Evolutionary conservation across 1,140 invertebrate species (phyloP).

Genomic region (Portunus trituberculatus): DNA sequence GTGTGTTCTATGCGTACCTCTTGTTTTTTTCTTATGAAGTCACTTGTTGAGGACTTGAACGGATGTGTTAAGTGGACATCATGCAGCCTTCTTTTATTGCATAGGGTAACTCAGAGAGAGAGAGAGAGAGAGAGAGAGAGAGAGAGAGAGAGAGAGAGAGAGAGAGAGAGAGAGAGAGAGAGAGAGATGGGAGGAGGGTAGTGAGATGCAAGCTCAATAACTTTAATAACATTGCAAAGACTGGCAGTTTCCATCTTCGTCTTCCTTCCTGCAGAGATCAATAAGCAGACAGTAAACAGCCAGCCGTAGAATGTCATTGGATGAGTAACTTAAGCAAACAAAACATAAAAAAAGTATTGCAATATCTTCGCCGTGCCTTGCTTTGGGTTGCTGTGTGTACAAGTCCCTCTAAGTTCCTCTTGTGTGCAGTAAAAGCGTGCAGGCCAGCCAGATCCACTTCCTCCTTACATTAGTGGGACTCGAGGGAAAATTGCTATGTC

Average conservation of each 20-base stretch:
- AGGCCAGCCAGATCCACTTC: neutral
- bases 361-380: neutral
- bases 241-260: neutral
- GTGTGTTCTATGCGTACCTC: too few relatives aligned
- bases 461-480: neutral
- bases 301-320: too few relatives aligned
- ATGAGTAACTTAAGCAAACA: too few relatives aligned
- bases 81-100: too few relatives aligned
- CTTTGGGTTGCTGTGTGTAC: neutral
- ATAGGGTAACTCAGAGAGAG: too few relatives aligned
- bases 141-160: neutral
- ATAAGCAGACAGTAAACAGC: neutral
- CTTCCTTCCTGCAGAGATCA: neutral
- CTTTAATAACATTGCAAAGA: too few relatives aligned
- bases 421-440: neutral
- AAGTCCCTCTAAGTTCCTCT: neutral
- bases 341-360: neutral
- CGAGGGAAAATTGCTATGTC: neutral
- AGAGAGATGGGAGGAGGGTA: neutral
- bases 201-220: neutral
- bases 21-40: too few relatives aligned
- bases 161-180: slow-evolving; percentile 30
- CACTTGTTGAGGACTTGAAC: too few relatives aligned
- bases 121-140: too few relatives aligned
- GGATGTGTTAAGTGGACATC: too few relatives aligned